Evolutionary conservation across 2,888 invertebrate species (phyloP).

Genomic region (Hydrotaea diabolus): DNA sequence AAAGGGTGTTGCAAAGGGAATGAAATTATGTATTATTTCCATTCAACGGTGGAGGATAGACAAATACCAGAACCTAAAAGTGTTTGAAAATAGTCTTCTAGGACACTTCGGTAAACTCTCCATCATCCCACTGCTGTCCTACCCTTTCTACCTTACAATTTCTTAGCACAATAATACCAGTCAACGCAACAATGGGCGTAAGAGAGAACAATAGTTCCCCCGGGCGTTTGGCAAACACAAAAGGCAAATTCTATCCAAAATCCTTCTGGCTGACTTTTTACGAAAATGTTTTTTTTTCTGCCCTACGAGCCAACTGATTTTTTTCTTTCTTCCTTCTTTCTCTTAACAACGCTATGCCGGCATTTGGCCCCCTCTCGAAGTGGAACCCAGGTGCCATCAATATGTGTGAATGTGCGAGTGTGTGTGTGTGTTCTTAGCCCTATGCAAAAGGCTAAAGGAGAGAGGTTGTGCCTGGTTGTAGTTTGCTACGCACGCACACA

Average conservation of each 20-base stretch:
- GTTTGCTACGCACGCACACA: not conserved
- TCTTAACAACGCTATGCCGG: not conserved
- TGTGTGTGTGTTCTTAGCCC: not conserved
- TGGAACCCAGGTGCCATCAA: conserved; percentile 5
- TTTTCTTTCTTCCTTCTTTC: not conserved
- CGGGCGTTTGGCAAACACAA: conserved; percentile 71
- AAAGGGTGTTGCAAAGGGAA: too few species aligned
- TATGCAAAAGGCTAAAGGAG: not conserved
- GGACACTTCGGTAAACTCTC: not conserved
- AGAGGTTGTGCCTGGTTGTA: not conserved
- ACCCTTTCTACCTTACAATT: not conserved
- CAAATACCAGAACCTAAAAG: too few species aligned
- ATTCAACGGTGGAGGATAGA: too few species aligned
- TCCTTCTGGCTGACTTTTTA: conserved; percentile 61
- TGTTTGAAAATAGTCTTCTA: too few species aligned
- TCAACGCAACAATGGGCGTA: not conserved
- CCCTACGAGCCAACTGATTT: not conserved
- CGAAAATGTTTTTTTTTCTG: not conserved
- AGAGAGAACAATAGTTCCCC: conserved; percentile 78
- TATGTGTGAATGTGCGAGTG: too few species aligned
- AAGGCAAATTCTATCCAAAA: conserved; percentile 72
- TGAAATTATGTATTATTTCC: too few species aligned
- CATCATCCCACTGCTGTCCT: not conserved
- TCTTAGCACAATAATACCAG: not conserved
- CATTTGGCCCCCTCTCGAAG: not conserved